phyloP scores from a whole-genome alignment of 2,888 invertebrate genomes.

The Temnothorax unifasciatus region DNA sequence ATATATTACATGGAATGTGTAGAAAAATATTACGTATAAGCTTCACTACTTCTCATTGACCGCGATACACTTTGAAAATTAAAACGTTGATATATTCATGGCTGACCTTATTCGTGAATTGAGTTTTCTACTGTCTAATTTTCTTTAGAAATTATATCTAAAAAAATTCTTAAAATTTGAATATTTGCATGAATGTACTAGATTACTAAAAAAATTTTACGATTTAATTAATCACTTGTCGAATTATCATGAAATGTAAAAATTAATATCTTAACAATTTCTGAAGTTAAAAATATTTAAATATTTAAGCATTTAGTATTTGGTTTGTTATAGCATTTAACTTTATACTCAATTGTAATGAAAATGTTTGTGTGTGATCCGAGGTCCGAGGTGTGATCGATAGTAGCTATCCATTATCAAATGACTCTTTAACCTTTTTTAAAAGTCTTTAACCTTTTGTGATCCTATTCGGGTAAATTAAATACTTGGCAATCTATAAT shows the following conservation, averaged over 20 bases:
- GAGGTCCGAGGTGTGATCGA: background rate
- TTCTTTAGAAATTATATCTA: background rate
- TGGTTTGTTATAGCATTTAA: background rate
- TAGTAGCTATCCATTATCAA: background rate
- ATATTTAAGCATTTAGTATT: background rate
- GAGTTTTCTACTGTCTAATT: background rate
- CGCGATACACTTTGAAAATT: constrained; percentile 18
- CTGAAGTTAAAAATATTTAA: background rate
- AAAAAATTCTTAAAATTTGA: background rate
- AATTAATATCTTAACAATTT: background rate
- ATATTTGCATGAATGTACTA: background rate
- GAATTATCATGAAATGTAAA: background rate
- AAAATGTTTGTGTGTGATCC: background rate
- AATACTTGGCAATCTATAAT: background rate
- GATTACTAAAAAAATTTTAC: background rate
- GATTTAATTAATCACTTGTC: background rate
- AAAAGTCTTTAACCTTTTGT: background rate
- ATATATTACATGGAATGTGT: no score
- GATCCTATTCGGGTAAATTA: background rate
- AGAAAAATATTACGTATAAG: constrained; percentile 22
- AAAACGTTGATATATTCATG: background rate
- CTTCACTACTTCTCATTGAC: background rate
- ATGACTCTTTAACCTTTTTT: background rate
- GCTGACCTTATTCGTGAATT: background rate
- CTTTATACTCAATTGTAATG: background rate